Base-by-base conservation (phyloP, 2,113 vertebrate genomes). In the Pheucticus melanocephalus region DNA sequence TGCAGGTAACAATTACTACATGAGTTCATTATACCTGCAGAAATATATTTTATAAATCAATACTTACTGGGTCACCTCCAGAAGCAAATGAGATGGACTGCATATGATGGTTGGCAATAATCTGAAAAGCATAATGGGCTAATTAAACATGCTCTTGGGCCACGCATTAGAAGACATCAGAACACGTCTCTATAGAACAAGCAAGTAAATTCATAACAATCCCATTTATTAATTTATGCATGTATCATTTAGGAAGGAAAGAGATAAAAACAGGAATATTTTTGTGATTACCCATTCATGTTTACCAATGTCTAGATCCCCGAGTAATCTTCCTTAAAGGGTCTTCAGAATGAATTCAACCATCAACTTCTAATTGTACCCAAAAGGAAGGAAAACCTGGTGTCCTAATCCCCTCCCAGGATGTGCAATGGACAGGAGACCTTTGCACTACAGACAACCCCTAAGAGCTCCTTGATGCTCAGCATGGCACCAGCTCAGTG, bases 51-150 rank as follows among this genome's bases (percentile, higher is more conserved):
- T 53, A 76, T 24, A 50, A 91, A 92, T 89, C 83, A 44, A 79
- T 98, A 99, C 99, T 95, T 98, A 99, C 99, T 78, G 98, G 98
- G 96, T 99, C 99, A 92, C 99, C 99, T 98, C 99, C 99, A 63
- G 99, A 99, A 84, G 99, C 99, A 97, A 99, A 99, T 40, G 99
- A 99, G 97, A 99, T 99, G 92, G 99, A 98, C 97, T 99, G 99
- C 98, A 99, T 99, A 45, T 99, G 98, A 91, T 99, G 99, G 94
- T 99, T 98, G 94, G 98, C 99, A 97, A 99, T 98, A 96, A 98
- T 98, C 99, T 99, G 97, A 75, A 97, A 98, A 96, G 95, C 68
- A 96, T 77, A 97, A 95, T 51, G 69, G 77, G 89, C 18, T 75
- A 85, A 86, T 95, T 96, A 97, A 93, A 95, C n/a, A 31, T 86